A percentile compares a stretch with the other conserved stretches of the same genome.
These are phyloP conservation scores for Lepidostoma basale DNA, from an alignment of 1,140 invertebrate genomes.

Conservation along the genomic window DNA sequence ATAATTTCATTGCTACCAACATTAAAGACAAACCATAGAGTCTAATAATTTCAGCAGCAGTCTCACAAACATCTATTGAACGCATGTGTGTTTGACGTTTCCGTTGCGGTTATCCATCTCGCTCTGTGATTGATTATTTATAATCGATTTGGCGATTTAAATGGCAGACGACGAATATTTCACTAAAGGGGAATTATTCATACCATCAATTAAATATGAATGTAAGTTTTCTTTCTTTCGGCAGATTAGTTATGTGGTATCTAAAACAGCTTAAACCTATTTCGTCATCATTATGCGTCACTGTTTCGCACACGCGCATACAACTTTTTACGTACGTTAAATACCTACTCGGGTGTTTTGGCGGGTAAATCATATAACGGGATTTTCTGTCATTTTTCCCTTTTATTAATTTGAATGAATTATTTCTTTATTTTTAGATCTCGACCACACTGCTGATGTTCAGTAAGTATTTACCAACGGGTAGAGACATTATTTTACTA, in stretches of 20 bases:
- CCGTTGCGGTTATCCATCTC: slow-evolving; percentile 15
- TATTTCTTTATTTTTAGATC: slow-evolving; percentile 71
- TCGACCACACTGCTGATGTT: slow-evolving; percentile 97
- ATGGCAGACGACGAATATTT: slow-evolving; percentile 30
- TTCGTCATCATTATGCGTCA: slow-evolving; percentile 24
- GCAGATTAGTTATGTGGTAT: neutral
- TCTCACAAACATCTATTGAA: too few relatives aligned
- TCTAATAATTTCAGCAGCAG: too few relatives aligned
- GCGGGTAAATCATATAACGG: slow-evolving; percentile 21
- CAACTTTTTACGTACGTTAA: neutral
- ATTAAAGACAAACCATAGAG: too few relatives aligned
- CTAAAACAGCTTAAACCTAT: neutral
- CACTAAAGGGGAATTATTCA: neutral
- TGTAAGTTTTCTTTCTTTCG: slow-evolving; percentile 52
- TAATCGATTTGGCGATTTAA: slow-evolving; percentile 12
- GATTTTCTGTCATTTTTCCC: neutral
- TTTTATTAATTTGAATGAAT: neutral
- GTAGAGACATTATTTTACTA: too few relatives aligned
- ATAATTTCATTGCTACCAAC: too few relatives aligned
- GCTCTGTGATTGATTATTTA: slow-evolving; percentile 20
- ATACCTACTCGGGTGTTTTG: slow-evolving; percentile 23
- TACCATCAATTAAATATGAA: slow-evolving; percentile 65
- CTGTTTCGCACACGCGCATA: slow-evolving; percentile 10
- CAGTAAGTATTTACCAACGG: slow-evolving; percentile 87
- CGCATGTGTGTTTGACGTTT: slow-evolving; percentile 16